Evolutionary conservation across 2,113 vertebrate species (phyloP), one percentile per base, ranked within the genome.

Genomic region (Chaenogobius annularis): DNA sequence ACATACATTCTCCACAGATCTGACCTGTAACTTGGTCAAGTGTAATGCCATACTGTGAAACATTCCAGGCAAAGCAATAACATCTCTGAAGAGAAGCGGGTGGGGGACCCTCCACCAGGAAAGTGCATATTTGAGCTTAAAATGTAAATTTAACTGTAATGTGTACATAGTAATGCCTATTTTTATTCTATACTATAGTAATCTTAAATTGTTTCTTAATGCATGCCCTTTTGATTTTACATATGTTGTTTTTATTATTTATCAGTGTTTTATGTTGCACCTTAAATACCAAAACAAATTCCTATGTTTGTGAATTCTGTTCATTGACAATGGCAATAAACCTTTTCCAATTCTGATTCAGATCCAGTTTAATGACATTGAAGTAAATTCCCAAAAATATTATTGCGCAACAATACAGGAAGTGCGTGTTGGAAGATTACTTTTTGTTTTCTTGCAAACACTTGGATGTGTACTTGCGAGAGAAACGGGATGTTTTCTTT

Each of bases 401-500:
- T 65, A 75, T 83, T 70, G 35, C 78, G 70, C 66, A 75, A 74
- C 67, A 75, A 50, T 78, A 17, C 15, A 78, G 90, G 87, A 91
- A 83, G 86, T 84, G 78, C 76, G 73, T 84, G 85, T 87, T 52
- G 68, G 58, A 79, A 73, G 73, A 87, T 84, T 79, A 83, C 68
- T 70, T 75, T 81, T 23, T 72, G 66, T 82, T 84, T 80, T 54
- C 67, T 67, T 50, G 68, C 81, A 63, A 80, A 82, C 79, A 82
- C 77, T 68, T 73, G 23, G 2, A 73, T 88, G 89, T 91, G 92
- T 92, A 90, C 91, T 92, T 88, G 86, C 78, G 77, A 87, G 61
- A 74, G 61, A 74, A 91, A 89, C 86, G 84, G 92, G 93, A 94
- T 91, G 91, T 91, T 91, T 78, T 78, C 79, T 87, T 74, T 65